phyloP scores from a whole-genome alignment of 2,797 vertebrate species.

The Coregonus ussuriensis region DNA sequence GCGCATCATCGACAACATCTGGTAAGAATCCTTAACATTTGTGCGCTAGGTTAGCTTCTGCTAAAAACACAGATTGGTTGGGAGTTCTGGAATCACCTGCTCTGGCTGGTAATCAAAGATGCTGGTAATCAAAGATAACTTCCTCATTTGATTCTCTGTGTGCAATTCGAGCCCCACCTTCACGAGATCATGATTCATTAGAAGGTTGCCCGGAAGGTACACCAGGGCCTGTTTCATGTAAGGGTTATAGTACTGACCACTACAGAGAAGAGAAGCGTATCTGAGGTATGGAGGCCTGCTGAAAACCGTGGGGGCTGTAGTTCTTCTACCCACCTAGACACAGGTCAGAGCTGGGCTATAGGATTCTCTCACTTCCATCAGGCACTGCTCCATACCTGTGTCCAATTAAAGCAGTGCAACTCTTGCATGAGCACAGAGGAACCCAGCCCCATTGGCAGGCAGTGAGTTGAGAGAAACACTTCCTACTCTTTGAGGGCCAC shows the following conservation, averaged over 20 bases:
- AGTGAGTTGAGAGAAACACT: not conserved
- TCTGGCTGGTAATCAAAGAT: not conserved
- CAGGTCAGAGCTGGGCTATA: conserved; percentile 25
- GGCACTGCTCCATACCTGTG: conserved; percentile 20
- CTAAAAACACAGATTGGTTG: not conserved
- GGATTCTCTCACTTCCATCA: conserved; percentile 23
- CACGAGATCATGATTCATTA: not conserved
- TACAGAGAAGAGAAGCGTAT: not conserved
- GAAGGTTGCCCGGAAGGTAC: not conserved
- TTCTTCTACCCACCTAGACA: conserved; percentile 36
- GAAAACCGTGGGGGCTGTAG: conserved; percentile 23
- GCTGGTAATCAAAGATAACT: not conserved
- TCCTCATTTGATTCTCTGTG: not conserved
- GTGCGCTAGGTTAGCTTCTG: no score
- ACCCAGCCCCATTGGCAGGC: conserved; percentile 11
- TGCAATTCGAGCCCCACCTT: not conserved
- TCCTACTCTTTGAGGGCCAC: not conserved
- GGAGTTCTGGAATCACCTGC: not conserved
- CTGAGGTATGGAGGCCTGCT: conserved; percentile 14
- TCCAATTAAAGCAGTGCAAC: conserved; percentile 33
- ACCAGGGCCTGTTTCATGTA: not conserved
- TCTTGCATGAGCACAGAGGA: conserved; percentile 26
- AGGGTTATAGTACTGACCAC: not conserved
- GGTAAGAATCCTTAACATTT: not conserved
- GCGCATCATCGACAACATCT: not conserved